Evolutionary conservation across 2,888 invertebrate species (phyloP).

Genomic region (Lapara coniferarum): DNA sequence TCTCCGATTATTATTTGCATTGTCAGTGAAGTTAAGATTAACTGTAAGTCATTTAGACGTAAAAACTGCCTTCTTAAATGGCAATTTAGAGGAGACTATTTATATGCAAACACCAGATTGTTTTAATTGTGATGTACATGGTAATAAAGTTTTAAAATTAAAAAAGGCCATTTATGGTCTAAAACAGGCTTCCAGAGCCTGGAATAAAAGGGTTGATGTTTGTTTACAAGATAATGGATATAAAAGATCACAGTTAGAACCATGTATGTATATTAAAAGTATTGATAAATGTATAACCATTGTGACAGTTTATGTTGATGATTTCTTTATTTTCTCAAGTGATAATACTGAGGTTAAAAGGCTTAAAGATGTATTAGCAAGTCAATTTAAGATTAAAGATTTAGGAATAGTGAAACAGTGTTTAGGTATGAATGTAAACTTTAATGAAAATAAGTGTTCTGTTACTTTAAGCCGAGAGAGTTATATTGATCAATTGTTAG

Average conservation of each 20-base stretch:
- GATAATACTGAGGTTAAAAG: neutral
- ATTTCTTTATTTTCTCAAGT: conserved; percentile 32
- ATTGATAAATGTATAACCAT: no score
- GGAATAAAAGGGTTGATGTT: conserved; percentile 20
- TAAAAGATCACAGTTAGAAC: no score
- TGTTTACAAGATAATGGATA: no score
- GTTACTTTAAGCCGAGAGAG: neutral
- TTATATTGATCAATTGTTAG: conserved; percentile 28
- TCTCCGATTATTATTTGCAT: no score
- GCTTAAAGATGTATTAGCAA: conserved; percentile 12
- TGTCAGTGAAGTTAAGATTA: no score
- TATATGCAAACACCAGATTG: conserved; percentile 24
- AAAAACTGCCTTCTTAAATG: conserved; percentile 28
- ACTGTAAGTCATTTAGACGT: conserved; percentile 21
- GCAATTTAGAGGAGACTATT: conserved; percentile 23
- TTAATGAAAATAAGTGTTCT: conserved; percentile 10
- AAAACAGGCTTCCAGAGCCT: conserved; percentile 25
- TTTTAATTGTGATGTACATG: neutral
- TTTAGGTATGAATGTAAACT: conserved; percentile 33
- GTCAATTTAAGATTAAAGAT: conserved; percentile 31
- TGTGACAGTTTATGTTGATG: conserved; percentile 33
- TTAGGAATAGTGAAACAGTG: conserved; percentile 31
- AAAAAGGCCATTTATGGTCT: conserved; percentile 32
- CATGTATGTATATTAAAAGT: no score
- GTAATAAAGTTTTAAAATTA: conserved; percentile 27